Evolutionary conservation across 2,113 vertebrate species (phyloP).

Genomic region (Arenaria interpres): DNA sequence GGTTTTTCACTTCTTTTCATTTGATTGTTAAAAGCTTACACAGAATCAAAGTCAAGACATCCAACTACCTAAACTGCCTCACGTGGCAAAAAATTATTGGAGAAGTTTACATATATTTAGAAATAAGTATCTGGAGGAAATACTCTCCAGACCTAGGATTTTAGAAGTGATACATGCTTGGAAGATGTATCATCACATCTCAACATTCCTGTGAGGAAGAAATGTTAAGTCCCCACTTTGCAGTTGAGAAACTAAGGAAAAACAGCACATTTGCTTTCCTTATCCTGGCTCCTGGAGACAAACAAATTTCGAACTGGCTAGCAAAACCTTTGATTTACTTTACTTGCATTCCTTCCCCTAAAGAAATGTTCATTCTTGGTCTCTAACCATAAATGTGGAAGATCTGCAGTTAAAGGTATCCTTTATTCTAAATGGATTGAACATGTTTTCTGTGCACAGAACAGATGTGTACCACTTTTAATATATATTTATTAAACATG

Average conservation of each 20-base stretch:
- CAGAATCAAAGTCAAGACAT: neutral
- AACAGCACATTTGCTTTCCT: neutral
- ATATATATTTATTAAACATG: neutral
- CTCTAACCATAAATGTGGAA: neutral
- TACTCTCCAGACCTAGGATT: neutral
- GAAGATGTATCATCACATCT: neutral
- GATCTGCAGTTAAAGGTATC: neutral
- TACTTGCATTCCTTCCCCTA: neutral
- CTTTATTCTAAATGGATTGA: neutral
- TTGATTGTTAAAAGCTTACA: neutral
- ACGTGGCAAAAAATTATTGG: neutral
- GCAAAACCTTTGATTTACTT: neutral
- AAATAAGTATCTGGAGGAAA: neutral
- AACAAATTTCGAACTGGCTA: neutral
- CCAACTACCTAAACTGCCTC: neutral
- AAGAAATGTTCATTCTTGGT: neutral
- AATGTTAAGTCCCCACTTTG: neutral
- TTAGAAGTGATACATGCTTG: neutral
- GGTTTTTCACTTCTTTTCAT: neutral
- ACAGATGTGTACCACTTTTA: neutral
- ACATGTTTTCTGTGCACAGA: neutral
- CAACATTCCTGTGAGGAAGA: neutral
- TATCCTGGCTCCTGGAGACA: neutral
- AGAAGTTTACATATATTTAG: neutral
- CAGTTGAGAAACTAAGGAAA: neutral